phyloP scores from a whole-genome alignment of 2,113 vertebrate species.

The Brachirus orientalis region DNA sequence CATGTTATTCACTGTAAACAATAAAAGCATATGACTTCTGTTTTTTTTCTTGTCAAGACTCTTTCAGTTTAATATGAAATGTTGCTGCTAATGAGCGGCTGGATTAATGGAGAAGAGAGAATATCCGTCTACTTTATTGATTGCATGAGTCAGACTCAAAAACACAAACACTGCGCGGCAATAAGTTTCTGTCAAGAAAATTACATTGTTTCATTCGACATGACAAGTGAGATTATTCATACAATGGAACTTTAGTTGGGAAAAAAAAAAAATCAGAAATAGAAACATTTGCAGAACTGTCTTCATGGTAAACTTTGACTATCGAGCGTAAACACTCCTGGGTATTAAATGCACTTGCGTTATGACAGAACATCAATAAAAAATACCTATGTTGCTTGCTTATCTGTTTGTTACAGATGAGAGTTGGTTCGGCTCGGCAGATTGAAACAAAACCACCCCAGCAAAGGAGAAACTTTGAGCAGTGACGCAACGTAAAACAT shows the following conservation, averaged over 20 bases:
- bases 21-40: slow-evolving; percentile 14
- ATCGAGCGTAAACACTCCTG: slow-evolving; percentile 47
- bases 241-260: slow-evolving; percentile 61
- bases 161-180: slow-evolving; percentile 32
- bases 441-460: slow-evolving; percentile 55
- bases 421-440: slow-evolving; percentile 52
- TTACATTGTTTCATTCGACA: slow-evolving; percentile 42
- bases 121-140: slow-evolving; percentile 40
- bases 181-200: slow-evolving; percentile 46
- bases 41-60: slow-evolving; percentile 18
- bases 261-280: slow-evolving; percentile 14
- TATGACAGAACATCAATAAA: slow-evolving; percentile 72
- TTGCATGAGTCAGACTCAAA: slow-evolving; percentile 33
- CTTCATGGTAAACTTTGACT: slow-evolving; percentile 15
- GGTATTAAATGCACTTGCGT: slow-evolving; percentile 55
- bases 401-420: slow-evolving; percentile 58
- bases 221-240: slow-evolving; percentile 50
- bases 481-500: slow-evolving; percentile 47
- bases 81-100: slow-evolving; percentile 44
- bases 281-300: slow-evolving; percentile 29
- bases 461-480: slow-evolving; percentile 51
- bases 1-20: slow-evolving; percentile 39
- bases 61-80: slow-evolving; percentile 34
- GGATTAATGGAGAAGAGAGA: slow-evolving; percentile 37
- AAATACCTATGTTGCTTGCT: slow-evolving; percentile 48